Evolutionary conservation across 2,888 invertebrate species (phyloP), one percentile per base, ranked within the genome.

Genomic region (Microctonus aethiopoides): DNA sequence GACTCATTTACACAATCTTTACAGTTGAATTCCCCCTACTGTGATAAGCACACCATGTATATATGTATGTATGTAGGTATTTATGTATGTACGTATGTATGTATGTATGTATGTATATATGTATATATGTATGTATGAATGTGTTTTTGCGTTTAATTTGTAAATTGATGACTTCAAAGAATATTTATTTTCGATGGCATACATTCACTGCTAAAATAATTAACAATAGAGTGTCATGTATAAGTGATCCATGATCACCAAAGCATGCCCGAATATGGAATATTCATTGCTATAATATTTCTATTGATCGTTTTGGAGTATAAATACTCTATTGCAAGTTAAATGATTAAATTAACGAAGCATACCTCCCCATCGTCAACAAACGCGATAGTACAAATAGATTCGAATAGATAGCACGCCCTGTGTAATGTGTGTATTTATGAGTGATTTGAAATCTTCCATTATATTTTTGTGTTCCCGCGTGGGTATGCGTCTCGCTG

Each of bases 401-500:
- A 82, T 79, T 75, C 79, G 75, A 46, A 46, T 16, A 46, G 65
- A 73, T 83, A 84, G 82, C 83, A 83, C 83, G 81, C 80, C 80
- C 78, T 77, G 76, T 80, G 76, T 80, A 57, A 79, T 78, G 75
- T 77, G 74, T 75, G 70, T 76, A 72, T 73, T 67, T 75, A 73
- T 71, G 65, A 65, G 34, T 64, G 52, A 39, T 66, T 66, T 56
- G 36, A 39, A 26, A 36, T 51, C 24, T 56, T 51, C 22, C 34
- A 29, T 64, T 64, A 52, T 54, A 22, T 34, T 75, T 74, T 75
- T 80, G 76, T 81, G 75, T 81, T 80, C 81, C 79, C 83, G 82
- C 81, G 80, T 82, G 80, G 79, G 81, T 83, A 81, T 83, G 80
- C 84, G 77, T 80, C 75, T 79, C 75, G 76, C 78, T 72, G 70